Base-by-base conservation (phyloP, 2,113 vertebrate species). In the Paradoxurus hermaphroditus region DNA sequence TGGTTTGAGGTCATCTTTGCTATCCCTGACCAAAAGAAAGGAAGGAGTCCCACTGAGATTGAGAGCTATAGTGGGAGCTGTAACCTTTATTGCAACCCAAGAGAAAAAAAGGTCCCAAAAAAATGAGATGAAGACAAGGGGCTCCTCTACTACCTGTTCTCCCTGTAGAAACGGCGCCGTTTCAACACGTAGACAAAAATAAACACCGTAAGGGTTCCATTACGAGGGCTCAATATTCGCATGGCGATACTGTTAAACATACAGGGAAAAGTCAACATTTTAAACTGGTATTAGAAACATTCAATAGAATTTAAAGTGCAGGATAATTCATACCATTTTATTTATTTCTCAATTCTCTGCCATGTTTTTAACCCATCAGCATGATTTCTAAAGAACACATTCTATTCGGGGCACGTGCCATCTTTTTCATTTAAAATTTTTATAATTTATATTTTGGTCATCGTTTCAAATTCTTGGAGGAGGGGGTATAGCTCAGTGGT, bases 1-100 rank as follows among this genome's bases (percentile, higher is more conserved):
- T 98, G 95, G 51, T 97, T 93, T 93, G 94, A 97, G 96, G 96
- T 75, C 16, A 95, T 96, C 36, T 97, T 95, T 96, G 68, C 34
- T 96, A 18, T 96, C 62, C 89, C 96, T 97, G 65, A 90, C 75
- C 75, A 21, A 97, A 51, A 18, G 86, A 97, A 97, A 81, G 85
- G 73, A 97, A 95, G 88, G 56, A 94, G 62, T 97, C 85, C 85
- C 79, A 93, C n/a, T 68, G 93, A 95, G 79, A 51, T 3, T 98
- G n/a, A 95, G 97, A 98, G 88, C 23, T 73, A 68, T 46, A 39
- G 21, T 65, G 67, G 36, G 90, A 92, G 51, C n/a, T 67, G 78
- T 94, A 56, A 67, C 95, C 46, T 96, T 97, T 62, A 51, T 73
- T 85, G 90, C 86, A 96, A 91, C 86, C 75, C 1, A 59, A 91